Conservation (phyloP, 2,888 invertebrate genomes). For the Mactromeris polynyma region DNA sequence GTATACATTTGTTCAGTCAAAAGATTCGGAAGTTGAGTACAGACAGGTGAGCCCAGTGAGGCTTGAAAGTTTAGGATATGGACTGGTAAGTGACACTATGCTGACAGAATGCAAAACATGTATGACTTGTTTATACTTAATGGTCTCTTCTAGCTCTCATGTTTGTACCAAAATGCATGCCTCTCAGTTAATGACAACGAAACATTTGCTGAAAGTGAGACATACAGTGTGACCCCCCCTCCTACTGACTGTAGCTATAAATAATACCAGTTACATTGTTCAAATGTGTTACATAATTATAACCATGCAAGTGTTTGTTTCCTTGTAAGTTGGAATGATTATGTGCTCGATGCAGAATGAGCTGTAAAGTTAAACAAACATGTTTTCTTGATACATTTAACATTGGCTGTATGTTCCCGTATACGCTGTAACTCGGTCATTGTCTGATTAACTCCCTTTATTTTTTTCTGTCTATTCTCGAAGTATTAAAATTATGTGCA, state of each 20-base stretch:
- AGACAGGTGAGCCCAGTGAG: conserved; percentile 53
- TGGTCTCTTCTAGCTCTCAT: background rate
- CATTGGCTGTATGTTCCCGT: too few species aligned
- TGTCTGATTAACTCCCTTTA: too few species aligned
- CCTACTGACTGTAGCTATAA: background rate
- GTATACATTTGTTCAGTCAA: conserved; percentile 28
- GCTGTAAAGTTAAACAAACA: too few species aligned
- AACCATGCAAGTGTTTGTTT: background rate
- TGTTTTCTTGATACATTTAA: too few species aligned
- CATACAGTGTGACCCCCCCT: background rate
- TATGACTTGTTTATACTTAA: conserved; percentile 5
- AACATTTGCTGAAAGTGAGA: background rate
- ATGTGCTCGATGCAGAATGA: background rate
- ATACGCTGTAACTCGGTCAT: too few species aligned
- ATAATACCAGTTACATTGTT: background rate
- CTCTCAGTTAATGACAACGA: background rate
- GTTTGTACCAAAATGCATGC: background rate
- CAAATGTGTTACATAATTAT: background rate
- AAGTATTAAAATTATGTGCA: too few species aligned
- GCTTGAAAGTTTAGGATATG: conserved; percentile 55
- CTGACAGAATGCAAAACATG: conserved; percentile 12
- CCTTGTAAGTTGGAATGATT: background rate
- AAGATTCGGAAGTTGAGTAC: conserved; percentile 49
- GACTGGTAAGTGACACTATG: conserved; percentile 51
- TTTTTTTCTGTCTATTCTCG: too few species aligned